Evolutionary conservation across 1,140 invertebrate genomes (phyloP).

Genomic region (Eueides isabella): DNA sequence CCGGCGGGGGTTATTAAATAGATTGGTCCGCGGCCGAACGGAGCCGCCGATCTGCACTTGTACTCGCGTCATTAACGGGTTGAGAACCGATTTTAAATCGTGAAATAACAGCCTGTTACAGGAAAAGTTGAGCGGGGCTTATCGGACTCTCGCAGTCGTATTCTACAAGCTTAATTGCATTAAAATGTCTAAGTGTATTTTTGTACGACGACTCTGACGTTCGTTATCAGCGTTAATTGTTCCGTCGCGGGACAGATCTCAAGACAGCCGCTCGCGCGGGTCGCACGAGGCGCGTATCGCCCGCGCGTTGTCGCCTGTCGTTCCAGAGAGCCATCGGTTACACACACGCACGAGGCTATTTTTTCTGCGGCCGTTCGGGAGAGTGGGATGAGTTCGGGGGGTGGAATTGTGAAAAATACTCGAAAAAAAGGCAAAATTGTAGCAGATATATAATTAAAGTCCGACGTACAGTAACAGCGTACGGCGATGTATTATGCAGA

Average conservation of each 20-base stretch:
- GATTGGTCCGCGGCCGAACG: conserved; percentile 82
- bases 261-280: conserved; percentile 34
- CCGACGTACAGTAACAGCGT: conserved; percentile 73
- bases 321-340: conserved; percentile 42
- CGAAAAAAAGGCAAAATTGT: conserved; percentile 82
- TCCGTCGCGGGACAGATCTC: conserved; percentile 22
- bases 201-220: conserved; percentile 50
- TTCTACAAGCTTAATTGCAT: conserved; percentile 76
- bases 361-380: conserved; percentile 69
- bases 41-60: conserved; percentile 80
- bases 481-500: conserved; percentile 79
- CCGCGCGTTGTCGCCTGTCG: conserved; percentile 31
- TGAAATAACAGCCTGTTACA: conserved; percentile 81
- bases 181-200: conserved; percentile 65
- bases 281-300: conserved; percentile 22
- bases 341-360: conserved; percentile 61
- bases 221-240: conserved; percentile 49
- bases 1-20: conserved; percentile 82
- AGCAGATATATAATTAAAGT: conserved; percentile 83
- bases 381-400: conserved; percentile 59
- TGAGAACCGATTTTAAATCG: conserved; percentile 82
- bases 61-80: conserved; percentile 82
- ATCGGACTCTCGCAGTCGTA: conserved; percentile 64
- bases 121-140: conserved; percentile 79
- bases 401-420: conserved; percentile 81